Conservation (phyloP, 2,888 invertebrate genomes). For the Anodontia alba region DNA sequence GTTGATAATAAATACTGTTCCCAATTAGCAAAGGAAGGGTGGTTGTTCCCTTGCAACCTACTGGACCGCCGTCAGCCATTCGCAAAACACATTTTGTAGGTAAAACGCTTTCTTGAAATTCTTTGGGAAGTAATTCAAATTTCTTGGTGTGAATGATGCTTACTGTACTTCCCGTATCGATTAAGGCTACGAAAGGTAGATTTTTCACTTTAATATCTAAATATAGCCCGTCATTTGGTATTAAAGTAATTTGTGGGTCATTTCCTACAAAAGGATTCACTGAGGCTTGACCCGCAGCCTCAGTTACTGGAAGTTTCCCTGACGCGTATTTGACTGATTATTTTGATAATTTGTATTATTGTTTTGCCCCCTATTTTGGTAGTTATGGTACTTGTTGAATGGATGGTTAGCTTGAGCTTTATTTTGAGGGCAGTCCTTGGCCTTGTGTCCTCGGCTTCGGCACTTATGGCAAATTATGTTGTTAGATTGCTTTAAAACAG, state of each 20-base stretch:
- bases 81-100: neutral
- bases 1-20: neutral
- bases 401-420: neutral
- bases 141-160: neutral
- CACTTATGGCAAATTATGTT: neutral
- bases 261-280: neutral
- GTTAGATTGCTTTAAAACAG: neutral
- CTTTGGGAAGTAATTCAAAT: neutral
- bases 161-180: neutral
- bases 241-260: neutral
- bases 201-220: neutral
- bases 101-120: neutral
- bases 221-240: neutral
- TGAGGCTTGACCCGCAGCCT: no score
- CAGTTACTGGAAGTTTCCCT: no score
- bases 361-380: neutral
- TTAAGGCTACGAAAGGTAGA: neutral
- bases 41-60: neutral
- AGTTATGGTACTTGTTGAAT: neutral
- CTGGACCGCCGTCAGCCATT: slow-evolving; percentile 13
- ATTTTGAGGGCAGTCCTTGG: neutral
- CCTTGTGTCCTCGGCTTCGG: neutral
- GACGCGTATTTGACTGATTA: no score
- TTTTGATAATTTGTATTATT: no score
- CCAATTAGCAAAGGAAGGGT: neutral